These are phyloP conservation scores for Zoanthus solanderi DNA, from an alignment of 92 coral and sea anemone species.

Conservation along the genomic window DNA sequence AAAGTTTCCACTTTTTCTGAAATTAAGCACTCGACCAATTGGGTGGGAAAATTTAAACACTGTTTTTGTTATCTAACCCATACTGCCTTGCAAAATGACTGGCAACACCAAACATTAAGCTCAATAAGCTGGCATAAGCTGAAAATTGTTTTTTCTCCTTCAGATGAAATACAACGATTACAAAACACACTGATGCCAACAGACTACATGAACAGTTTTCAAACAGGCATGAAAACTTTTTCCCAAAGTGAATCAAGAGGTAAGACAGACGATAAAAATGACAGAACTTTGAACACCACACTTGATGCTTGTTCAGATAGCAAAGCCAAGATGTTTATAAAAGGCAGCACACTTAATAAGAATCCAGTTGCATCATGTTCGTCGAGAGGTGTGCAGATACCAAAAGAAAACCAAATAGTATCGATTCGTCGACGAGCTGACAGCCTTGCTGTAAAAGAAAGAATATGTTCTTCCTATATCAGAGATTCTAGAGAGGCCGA, in stretches of 20 bases:
- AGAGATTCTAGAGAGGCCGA: background rate
- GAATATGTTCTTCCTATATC: background rate
- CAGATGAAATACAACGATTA: background rate
- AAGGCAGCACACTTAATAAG: background rate
- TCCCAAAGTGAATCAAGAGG: background rate
- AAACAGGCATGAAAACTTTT: too few species aligned
- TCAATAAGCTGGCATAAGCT: background rate
- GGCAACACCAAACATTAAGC: too few species aligned
- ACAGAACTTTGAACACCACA: background rate
- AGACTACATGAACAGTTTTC: slow-evolving; percentile 1
- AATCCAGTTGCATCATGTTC: background rate
- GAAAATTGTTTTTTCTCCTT: background rate
- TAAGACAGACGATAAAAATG: background rate
- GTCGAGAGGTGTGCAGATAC: background rate
- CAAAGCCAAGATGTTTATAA: background rate
- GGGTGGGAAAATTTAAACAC: too few species aligned
- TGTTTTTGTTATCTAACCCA: too few species aligned
- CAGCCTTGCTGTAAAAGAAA: slow-evolving; percentile 4
- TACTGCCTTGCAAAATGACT: too few species aligned
- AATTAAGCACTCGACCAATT: too few species aligned
- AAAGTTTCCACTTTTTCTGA: too few species aligned
- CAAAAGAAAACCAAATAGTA: background rate
- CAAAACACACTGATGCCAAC: background rate
- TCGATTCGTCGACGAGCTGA: slow-evolving; percentile 29
- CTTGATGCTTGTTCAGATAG: background rate